These are phyloP conservation scores for Rhabdophis nuchalis DNA, from an alignment of 2,797 vertebrate species.

Conservation along the genomic window DNA sequence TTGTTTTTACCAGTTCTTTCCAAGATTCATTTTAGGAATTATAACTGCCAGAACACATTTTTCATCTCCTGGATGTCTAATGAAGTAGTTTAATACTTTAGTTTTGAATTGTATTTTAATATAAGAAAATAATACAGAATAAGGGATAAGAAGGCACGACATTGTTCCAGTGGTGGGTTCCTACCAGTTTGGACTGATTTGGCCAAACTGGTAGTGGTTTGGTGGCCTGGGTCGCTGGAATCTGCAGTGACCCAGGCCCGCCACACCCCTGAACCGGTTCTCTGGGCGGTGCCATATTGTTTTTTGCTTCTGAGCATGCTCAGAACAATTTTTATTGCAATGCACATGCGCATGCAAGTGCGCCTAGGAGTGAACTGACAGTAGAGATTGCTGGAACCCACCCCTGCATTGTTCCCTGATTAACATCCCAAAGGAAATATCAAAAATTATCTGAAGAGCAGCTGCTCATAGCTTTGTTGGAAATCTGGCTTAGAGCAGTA, in stretches of 20 bases:
- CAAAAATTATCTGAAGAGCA: slow-evolving; percentile 33
- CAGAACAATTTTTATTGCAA: no score
- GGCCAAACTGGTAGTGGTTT: no score
- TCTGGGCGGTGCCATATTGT: no score
- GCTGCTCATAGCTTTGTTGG: slow-evolving; percentile 50
- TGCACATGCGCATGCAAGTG: no score
- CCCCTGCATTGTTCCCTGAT: not conserved
- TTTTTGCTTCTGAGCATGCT: no score
- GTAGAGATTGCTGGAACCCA: no score
- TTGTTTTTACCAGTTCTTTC: not conserved
- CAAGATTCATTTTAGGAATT: not conserved
- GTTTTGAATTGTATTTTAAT: not conserved
- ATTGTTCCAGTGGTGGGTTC: not conserved
- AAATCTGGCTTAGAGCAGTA: slow-evolving; percentile 34
- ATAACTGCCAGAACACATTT: not conserved
- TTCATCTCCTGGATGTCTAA: not conserved
- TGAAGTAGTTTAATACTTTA: not conserved
- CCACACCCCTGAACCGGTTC: no score
- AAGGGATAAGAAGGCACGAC: not conserved
- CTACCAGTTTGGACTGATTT: no score
- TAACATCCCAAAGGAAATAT: slow-evolving; percentile 35
- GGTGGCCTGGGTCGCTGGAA: no score
- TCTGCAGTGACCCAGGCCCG: no score
- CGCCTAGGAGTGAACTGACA: no score
- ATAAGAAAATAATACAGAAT: not conserved